Base-by-base conservation (phyloP, 1,140 invertebrate genomes). In the Lerema accius region DNA sequence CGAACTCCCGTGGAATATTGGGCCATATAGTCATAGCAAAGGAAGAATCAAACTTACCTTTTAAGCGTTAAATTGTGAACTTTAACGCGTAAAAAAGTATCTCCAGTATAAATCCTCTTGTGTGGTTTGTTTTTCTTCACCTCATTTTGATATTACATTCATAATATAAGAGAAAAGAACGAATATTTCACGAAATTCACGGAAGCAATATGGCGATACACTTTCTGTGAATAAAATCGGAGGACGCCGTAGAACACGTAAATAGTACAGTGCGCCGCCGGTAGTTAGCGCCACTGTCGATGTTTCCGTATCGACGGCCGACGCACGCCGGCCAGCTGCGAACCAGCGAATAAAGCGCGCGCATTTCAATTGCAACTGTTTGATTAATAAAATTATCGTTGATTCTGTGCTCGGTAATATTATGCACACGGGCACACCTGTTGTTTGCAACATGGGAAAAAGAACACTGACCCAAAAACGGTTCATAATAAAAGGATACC, bases 1-100 rank as follows among this genome's bases (percentile, higher is more conserved):
- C 86, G 85, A 91, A 89, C 82, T 89, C 88, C 86, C 89, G 90
- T 86, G 86, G 89, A 90, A 92, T 92, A 91, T 91, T 92, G 90
- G 89, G 87, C 91, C 91, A 91, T 92, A 92, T 91, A 91, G 90
- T 86, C 91, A 91, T 86, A 82, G 80, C 83, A 83, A 75, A 89
- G 85, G 76, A 87, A 88, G 84, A 85, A 82, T 89, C 67, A 87
- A 90, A 91, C 89, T 91, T 73, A 91, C 90, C 89, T 90, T 86
- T 91, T 89, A 80, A 76, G 67, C 76, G 63, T 64, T 63, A 71
- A 73, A 78, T 78, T 69, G 66, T 59, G 58, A 65, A 55, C 65
- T 75, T 76, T 72, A 73, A 74, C 71, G 67, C 73, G 68, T 69
- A 72, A 76, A 85, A 87, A 75, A 65, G 75, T 76, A 76, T 80